phyloP scores from a whole-genome alignment of 2,113 vertebrate genomes.

The Mus pahari region DNA sequence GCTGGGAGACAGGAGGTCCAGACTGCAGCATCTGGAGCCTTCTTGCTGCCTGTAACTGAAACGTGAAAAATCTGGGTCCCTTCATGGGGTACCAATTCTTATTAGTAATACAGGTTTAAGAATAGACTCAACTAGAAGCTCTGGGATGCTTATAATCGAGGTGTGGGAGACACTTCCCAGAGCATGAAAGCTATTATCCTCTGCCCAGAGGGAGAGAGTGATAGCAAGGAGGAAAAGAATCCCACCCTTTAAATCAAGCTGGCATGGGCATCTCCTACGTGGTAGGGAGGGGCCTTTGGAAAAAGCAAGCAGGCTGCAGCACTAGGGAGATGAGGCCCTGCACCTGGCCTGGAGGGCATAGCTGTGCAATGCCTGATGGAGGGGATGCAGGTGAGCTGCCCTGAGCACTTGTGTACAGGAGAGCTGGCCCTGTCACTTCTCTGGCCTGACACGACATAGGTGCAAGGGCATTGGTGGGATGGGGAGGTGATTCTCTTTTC shows the following conservation, averaged over 20 bases:
- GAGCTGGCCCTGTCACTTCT: too few species aligned
- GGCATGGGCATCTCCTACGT: background rate
- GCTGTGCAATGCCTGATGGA: too few species aligned
- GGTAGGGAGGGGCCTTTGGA: too few species aligned
- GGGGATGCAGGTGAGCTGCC: too few species aligned
- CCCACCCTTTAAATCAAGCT: background rate
- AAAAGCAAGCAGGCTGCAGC: background rate
- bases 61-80: background rate
- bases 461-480: too few species aligned
- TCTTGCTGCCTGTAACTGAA: background rate
- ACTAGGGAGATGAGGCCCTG: background rate
- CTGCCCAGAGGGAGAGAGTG: background rate
- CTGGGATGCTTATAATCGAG: background rate
- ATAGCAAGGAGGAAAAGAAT: background rate
- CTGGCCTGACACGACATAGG: too few species aligned
- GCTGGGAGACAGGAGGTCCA: background rate
- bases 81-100: background rate
- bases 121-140: background rate
- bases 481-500: too few species aligned
- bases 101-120: background rate
- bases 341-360: too few species aligned
- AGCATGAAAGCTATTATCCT: background rate
- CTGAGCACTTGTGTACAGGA: too few species aligned
- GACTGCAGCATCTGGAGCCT: background rate
- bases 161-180: background rate